Base-by-base conservation (phyloP, 2,113 vertebrate genomes). In the Thamnaconus septentrionalis region DNA sequence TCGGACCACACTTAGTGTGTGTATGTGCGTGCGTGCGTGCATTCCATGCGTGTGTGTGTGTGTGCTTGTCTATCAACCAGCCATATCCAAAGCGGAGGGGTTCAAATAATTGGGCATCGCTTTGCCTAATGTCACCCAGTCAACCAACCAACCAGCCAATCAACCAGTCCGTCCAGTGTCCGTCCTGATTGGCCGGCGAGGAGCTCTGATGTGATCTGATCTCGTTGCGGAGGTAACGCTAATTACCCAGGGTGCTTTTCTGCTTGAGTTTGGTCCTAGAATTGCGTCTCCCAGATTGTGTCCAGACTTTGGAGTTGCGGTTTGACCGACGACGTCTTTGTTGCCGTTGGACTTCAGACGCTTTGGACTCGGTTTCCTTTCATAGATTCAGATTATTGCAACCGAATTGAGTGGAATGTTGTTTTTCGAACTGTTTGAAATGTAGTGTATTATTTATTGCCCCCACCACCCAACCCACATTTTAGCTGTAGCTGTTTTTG, bases 61-160 rank as follows among this genome's bases (percentile, higher is more conserved):
- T 41, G 46, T 42, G 8, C 50, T 47, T 61, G 12, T 69, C 10
- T 66, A 79, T 83, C 78, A 82, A 80, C 71, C 66, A 65, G 77
- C 64, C 80, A 80, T 72, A 78, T 83, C 68, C 78, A 83, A 76
- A 31, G 75, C 59, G 52, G 75, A 71, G 67, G 71, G 77, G 18
- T 31, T 31, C 74, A 85, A 89, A 87, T 83, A 77, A 73, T 67
- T 31, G 63, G 66, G 49, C 70, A 75, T 59, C 4, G 78, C 75
- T 85, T 82, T 84, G 85, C 72, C 80, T 84, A 87, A 90, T 89
- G 89, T 89, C 75, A 83, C 64, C 71, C 78, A 67, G 65, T 70
- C 67, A 69, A 66, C 82, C 83, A 75, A 79, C 82, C 71, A 87
- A 78, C 83, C 83, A 86, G 76, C 79, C 66, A 31, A 31, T 31